Conservation (phyloP, 2,797 vertebrate genomes). For the Graptemys geographica region DNA sequence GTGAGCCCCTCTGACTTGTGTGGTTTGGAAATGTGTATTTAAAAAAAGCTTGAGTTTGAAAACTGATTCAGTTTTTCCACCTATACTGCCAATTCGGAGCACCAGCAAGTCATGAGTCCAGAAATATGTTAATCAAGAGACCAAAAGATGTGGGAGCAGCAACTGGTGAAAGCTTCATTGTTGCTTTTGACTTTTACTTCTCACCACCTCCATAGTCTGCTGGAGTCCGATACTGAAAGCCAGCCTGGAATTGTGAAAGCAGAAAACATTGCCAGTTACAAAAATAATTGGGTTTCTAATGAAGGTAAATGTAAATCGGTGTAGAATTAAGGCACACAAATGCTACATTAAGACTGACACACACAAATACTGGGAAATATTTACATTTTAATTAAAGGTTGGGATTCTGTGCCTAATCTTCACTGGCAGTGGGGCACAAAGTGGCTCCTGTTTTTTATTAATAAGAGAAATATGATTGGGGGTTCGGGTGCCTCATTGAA, state of each 20-base stretch:
- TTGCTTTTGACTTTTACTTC: conserved; percentile 63
- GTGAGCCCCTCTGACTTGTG: not conserved
- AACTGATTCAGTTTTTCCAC: fast-evolving
- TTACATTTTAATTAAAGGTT: not conserved
- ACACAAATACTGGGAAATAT: not conserved
- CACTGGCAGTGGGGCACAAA: not conserved
- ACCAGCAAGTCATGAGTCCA: not conserved
- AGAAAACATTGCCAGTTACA: conserved; percentile 27
- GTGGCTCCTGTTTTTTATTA: no score
- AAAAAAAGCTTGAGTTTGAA: not conserved
- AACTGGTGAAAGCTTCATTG: not conserved
- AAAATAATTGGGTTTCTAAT: conserved; percentile 37
- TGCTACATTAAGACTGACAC: not conserved
- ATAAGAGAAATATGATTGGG: not conserved
- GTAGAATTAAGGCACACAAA: not conserved
- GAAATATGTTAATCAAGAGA: not conserved
- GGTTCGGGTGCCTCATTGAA: not conserved
- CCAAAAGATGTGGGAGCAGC: not conserved
- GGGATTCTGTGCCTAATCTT: not conserved
- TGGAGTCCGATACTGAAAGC: conserved; percentile 43
- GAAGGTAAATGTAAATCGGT: conserved; percentile 32
- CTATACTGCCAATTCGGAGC: not conserved
- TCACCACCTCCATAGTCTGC: not conserved
- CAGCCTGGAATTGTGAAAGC: not conserved
- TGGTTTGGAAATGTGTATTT: not conserved